These are phyloP conservation scores for Chelonoidis abingdonii DNA, from an alignment of 2,113 vertebrate species.

Conservation along the genomic window DNA sequence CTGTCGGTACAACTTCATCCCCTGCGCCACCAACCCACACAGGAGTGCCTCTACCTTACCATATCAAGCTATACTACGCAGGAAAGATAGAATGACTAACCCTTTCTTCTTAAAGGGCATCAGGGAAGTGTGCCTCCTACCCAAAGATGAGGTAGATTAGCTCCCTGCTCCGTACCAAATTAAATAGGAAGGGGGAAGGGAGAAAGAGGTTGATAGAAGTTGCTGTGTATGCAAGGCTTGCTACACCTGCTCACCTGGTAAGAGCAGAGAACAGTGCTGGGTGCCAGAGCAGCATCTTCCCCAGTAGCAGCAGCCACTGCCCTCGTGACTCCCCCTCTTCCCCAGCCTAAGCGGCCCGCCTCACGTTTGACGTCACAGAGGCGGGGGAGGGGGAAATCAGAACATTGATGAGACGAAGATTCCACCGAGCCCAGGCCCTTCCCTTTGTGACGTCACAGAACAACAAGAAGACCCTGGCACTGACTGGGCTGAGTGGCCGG, in stretches of 20 bases:
- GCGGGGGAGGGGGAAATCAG: background rate
- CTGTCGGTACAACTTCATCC: background rate
- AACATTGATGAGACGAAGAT: constrained; percentile 37
- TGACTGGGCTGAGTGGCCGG: constrained; percentile 51
- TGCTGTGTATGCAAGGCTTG: background rate
- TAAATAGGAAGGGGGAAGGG: background rate
- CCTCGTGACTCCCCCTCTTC: constrained; percentile 9
- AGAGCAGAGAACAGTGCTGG: background rate
- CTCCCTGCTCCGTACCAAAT: background rate
- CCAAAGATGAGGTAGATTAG: background rate
- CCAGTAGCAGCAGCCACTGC: background rate
- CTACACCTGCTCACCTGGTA: constrained; percentile 46
- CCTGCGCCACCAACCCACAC: background rate
- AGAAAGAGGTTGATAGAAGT: background rate
- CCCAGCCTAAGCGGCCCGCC: constrained; percentile 40
- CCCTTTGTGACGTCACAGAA: constrained; percentile 82
- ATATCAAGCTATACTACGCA: no score
- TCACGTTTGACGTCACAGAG: constrained; percentile 73
- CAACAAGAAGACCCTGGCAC: constrained; percentile 68
- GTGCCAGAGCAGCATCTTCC: background rate
- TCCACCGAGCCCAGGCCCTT: constrained; percentile 68
- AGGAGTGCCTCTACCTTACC: background rate
- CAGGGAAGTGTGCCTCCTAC: background rate
- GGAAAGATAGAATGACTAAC: background rate
- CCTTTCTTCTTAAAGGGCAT: background rate